Evolutionary conservation across 2,797 vertebrate genomes (phyloP).

Genomic region (Trematomus bernacchii): DNA sequence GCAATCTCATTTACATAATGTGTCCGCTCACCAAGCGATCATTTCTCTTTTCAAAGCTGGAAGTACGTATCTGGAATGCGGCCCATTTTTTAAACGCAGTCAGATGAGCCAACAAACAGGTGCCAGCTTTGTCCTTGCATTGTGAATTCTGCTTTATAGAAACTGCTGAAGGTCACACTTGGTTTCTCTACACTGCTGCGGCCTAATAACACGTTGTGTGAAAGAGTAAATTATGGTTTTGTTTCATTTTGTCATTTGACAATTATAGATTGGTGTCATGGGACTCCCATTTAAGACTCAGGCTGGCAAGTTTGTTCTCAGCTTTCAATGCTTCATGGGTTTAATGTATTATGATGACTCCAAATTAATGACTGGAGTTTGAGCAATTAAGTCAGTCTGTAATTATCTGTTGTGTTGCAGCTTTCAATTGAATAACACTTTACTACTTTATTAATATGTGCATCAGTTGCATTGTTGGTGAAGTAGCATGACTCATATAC

Average conservation of each 20-base stretch:
- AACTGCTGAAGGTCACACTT: slow-evolving; percentile 27
- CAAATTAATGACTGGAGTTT: slow-evolving; percentile 45
- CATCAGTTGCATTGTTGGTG: slow-evolving; percentile 24
- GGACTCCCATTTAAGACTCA: not conserved
- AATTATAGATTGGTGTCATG: slow-evolving; percentile 16
- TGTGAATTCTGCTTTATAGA: slow-evolving; percentile 6
- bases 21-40: slow-evolving; percentile 10
- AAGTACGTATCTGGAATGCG: slow-evolving; percentile 35
- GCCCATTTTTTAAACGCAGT: slow-evolving; percentile 30
- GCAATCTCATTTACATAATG: slow-evolving; percentile 65
- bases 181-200: not conserved
- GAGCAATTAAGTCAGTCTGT: slow-evolving; percentile 35
- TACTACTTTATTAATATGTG: slow-evolving; percentile 50
- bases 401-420: slow-evolving; percentile 50
- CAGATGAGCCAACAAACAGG: slow-evolving; percentile 36
- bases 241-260: slow-evolving; percentile 15
- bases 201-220: not conserved
- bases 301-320: slow-evolving; percentile 4
- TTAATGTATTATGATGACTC: slow-evolving; percentile 43
- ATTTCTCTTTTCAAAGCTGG: slow-evolving; percentile 23
- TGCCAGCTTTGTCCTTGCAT: slow-evolving; percentile 19
- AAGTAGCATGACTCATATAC: slow-evolving; percentile 19
- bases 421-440: slow-evolving; percentile 57
- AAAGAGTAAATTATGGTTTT: not conserved
- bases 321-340: slow-evolving; percentile 13